These are phyloP conservation scores for Invenusta paracnida DNA, from an alignment of 2,888 invertebrate species.

Conservation along the genomic window DNA sequence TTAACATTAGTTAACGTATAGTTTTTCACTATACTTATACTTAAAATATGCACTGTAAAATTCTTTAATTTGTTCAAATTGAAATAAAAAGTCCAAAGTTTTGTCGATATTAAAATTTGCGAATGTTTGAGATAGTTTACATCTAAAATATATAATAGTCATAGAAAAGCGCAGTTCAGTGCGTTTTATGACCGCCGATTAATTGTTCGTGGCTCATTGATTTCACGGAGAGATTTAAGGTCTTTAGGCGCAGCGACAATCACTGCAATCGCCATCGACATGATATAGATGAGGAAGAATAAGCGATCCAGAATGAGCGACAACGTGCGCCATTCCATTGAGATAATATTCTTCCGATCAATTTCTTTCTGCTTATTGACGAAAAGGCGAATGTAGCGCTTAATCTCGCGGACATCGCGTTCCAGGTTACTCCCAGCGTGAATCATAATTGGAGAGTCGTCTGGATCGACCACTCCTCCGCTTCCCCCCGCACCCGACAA, in stretches of 20 bases:
- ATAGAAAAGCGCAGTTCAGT: too few relatives aligned
- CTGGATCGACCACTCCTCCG: slow-evolving; percentile 29
- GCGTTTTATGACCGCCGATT: too few relatives aligned
- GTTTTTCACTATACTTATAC: too few relatives aligned
- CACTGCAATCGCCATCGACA: slow-evolving; percentile 41
- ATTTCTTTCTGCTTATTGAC: slow-evolving; percentile 44
- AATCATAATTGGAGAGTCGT: slow-evolving; percentile 37
- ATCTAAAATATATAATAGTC: too few relatives aligned
- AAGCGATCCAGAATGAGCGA: slow-evolving; percentile 44
- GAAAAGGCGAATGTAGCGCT: slow-evolving; percentile 40
- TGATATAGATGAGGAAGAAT: slow-evolving; percentile 40
- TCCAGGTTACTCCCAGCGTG: slow-evolving; percentile 27
- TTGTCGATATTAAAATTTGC: too few relatives aligned
- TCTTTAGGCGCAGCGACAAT: slow-evolving; percentile 22
- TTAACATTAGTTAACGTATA: too few relatives aligned
- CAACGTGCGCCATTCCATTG: slow-evolving; percentile 46
- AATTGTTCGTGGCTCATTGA: not conserved
- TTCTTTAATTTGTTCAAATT: too few relatives aligned
- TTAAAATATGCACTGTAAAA: too few relatives aligned
- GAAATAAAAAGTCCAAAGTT: too few relatives aligned
- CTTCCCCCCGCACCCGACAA: not conserved
- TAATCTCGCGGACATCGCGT: slow-evolving; percentile 43
- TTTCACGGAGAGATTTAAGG: not conserved
- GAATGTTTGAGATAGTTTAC: too few relatives aligned
- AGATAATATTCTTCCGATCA: slow-evolving; percentile 40